phyloP scores from a whole-genome alignment of 1,140 invertebrate genomes.

The Brachionus rotundiformis region DNA sequence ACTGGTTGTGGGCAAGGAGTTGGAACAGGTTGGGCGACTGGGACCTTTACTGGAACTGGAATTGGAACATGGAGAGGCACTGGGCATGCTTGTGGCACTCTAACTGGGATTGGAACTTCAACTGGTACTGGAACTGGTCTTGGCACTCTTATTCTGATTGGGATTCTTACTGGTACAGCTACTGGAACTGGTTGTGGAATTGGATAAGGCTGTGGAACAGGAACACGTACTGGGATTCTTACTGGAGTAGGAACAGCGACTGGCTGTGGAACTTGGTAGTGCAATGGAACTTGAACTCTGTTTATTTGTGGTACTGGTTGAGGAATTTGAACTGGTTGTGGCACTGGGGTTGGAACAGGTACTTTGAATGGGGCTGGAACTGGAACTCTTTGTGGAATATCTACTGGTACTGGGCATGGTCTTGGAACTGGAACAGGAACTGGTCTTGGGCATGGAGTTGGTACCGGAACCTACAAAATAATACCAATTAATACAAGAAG shows the following conservation, averaged over 20 bases:
- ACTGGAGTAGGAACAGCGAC: neutral
- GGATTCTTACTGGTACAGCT: neutral
- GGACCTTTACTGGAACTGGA: slow-evolving; percentile 7
- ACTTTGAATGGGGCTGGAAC: slow-evolving; percentile 4
- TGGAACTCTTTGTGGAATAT: neutral
- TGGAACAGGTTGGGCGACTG: slow-evolving; percentile 21
- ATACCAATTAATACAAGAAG: neutral
- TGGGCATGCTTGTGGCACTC: neutral
- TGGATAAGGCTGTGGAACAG: neutral
- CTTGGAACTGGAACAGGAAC: neutral
- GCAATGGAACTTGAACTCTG: slow-evolving; percentile 8
- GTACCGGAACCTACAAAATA: neutral
- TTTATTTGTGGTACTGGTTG: slow-evolving; percentile 6
- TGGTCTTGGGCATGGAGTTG: neutral
- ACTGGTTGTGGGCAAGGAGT: neutral
- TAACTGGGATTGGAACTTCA: slow-evolving; percentile 23
- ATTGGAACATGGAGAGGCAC: neutral
- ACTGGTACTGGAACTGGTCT: slow-evolving; percentile 18
- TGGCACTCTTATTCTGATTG: slow-evolving; percentile 14
- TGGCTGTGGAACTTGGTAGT: neutral
- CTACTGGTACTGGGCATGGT: slow-evolving; percentile 19
- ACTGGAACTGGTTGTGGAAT: slow-evolving; percentile 15
- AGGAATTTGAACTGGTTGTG: neutral
- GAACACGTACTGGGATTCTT: slow-evolving; percentile 7
- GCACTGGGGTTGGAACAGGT: slow-evolving; percentile 9